Evolutionary conservation across 2,888 invertebrate genomes (phyloP), one percentile per base, ranked within the genome.

Genomic region (Xiphydria camelus): DNA sequence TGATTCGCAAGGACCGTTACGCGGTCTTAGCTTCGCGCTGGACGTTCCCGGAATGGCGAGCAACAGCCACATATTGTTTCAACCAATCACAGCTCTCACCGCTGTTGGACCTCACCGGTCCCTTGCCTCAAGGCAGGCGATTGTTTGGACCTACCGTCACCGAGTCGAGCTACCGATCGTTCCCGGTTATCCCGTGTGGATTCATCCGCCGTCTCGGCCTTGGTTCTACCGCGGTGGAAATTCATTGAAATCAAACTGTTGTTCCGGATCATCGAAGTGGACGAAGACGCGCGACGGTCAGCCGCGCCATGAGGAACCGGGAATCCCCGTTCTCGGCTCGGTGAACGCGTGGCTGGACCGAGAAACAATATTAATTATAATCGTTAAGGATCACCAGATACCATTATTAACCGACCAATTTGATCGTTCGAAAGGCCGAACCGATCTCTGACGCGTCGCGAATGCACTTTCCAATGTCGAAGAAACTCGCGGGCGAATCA

Each of bases 131-230:
- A 57, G 73, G 74, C 76, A 75, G 76, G 76, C 75, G 75, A 75
- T 76, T 75, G 75, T 75, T 75, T 75, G 75, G 73, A 73, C 73
- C 75, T 75, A 75, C 75, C 75, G 74, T 73, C 68, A 69, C 54
- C 57, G 62, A 53, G 62, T 60, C 63, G 61, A 66, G 62, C 29
- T 29, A 3, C 12, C 29, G 12, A 7, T 29, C 29, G n/a, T n/a
- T n/a, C n/a, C n/a, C n/a, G n/a, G n/a, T n/a, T n/a, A n/a, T n/a
- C n/a, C n/a, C n/a, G n/a, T n/a, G n/a, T n/a, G n/a, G n/a, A n/a
- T n/a, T n/a, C n/a, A n/a, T n/a, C 29, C 29, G 15, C 3, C 15
- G 12, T 29, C 14, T 15, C 29, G 29, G 15, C 6, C 15, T 15
- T 29, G 1, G 4, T 6, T 6, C 12, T 14, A 12, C 12, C 6